These are phyloP conservation scores for Doris montereyensis DNA, from an alignment of 2,888 invertebrate species.

Conservation along the genomic window DNA sequence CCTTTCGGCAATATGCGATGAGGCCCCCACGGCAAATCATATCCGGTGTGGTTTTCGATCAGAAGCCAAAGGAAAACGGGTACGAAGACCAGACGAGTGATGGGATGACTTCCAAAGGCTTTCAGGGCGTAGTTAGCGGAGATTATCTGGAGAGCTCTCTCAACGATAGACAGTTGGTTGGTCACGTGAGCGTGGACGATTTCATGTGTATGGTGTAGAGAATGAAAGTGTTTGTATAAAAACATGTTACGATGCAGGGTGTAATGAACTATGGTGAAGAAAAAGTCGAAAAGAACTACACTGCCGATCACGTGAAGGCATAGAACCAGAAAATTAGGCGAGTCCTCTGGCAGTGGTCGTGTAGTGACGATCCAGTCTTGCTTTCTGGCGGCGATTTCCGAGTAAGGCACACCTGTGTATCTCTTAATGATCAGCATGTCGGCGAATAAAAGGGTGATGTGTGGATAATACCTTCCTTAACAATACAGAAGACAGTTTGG, in stretches of 20 bases:
- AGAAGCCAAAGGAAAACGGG: conserved; percentile 60
- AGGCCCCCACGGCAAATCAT: conserved; percentile 64
- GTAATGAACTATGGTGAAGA: conserved; percentile 61
- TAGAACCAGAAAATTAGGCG: background rate
- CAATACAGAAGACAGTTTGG: conserved; percentile 38
- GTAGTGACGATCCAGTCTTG: conserved; percentile 56
- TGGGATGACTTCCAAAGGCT: conserved; percentile 58
- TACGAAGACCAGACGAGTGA: conserved; percentile 61
- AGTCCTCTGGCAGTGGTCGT: conserved; percentile 53
- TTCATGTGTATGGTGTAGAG: conserved; percentile 63
- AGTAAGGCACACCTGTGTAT: conserved; percentile 56
- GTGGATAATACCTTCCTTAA: conserved; percentile 54
- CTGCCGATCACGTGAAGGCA: conserved; percentile 51
- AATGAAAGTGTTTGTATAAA: conserved; percentile 62
- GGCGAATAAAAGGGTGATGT: conserved; percentile 56
- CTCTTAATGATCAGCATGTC: conserved; percentile 64
- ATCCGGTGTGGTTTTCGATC: conserved; percentile 65
- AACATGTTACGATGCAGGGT: conserved; percentile 56
- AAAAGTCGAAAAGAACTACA: conserved; percentile 58
- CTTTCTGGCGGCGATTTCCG: conserved; percentile 49
- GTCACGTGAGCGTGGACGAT: conserved; percentile 61
- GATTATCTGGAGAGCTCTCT: conserved; percentile 57
- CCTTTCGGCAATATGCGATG: conserved; percentile 60
- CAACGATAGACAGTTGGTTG: conserved; percentile 60
- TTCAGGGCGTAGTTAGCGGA: conserved; percentile 64